Evolutionary conservation across 2,797 vertebrate genomes (phyloP).

Genomic region (Otolemur crassicaudatus): DNA sequence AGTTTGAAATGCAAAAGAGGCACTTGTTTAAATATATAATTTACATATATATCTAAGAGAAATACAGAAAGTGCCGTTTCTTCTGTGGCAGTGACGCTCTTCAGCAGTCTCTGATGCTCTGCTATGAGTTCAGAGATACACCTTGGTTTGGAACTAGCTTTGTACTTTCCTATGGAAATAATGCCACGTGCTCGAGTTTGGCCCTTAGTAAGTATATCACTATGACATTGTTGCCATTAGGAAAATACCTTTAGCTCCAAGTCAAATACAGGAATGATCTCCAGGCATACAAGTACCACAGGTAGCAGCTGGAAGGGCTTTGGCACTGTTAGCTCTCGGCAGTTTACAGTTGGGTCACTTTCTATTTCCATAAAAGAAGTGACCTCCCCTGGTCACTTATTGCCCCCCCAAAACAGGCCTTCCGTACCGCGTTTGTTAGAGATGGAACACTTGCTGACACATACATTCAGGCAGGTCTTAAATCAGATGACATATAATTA

Average conservation of each 20-base stretch:
- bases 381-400: neutral
- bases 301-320: neutral
- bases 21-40: constrained; percentile 53
- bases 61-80: neutral
- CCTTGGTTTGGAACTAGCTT: neutral
- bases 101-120: neutral
- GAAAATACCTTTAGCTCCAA: constrained; percentile 7
- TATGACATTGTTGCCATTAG: neutral
- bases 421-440: neutral
- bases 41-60: neutral
- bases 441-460: neutral
- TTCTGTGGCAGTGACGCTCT: neutral
- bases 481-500: neutral
- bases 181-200: neutral
- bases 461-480: neutral
- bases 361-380: constrained; percentile 22
- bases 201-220: neutral
- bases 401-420: neutral
- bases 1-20: constrained; percentile 66
- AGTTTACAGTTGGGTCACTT: neutral
- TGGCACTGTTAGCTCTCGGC: neutral
- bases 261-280: neutral
- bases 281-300: neutral
- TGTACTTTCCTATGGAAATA: neutral
- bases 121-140: neutral